Evolutionary conservation across 2,888 invertebrate genomes (phyloP).

Genomic region (Rotaria macrura): DNA sequence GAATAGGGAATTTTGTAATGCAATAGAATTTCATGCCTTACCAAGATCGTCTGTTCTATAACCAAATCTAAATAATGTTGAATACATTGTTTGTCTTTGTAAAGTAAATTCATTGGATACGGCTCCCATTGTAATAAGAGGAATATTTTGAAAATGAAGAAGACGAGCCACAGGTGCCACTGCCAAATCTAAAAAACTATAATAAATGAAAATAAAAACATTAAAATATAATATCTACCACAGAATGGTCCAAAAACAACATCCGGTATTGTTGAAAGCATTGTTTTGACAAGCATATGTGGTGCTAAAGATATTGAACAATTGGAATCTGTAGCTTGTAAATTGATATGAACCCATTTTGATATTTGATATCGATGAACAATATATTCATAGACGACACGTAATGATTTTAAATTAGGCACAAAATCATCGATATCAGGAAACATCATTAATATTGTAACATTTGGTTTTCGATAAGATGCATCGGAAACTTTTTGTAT

Average conservation of each 20-base stretch:
- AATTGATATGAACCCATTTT: neutral
- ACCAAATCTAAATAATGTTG: slow-evolving; percentile 21
- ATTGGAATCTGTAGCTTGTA: neutral
- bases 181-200: slow-evolving; percentile 49
- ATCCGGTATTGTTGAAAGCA: slow-evolving; percentile 10
- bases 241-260: slow-evolving; percentile 21
- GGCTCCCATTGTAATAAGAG: slow-evolving; percentile 64
- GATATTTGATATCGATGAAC: slow-evolving; percentile 17
- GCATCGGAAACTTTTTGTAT: neutral
- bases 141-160: slow-evolving; percentile 79
- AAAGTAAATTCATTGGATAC: slow-evolving; percentile 42
- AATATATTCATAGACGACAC: slow-evolving; percentile 16
- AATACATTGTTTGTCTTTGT: slow-evolving; percentile 36
- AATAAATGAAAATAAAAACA: neutral
- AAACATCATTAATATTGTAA: slow-evolving; percentile 14
- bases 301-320: slow-evolving; percentile 19
- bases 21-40: neutral
- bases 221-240: neutral
- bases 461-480: neutral
- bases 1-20: no score
- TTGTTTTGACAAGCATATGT: neutral
- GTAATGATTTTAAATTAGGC: slow-evolving; percentile 10
- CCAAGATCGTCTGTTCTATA: slow-evolving; percentile 17
- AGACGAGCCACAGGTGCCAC: slow-evolving; percentile 76
- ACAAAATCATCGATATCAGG: slow-evolving; percentile 11